These are phyloP conservation scores for Brachionichthys hirsutus DNA, from an alignment of 2,113 vertebrate genomes.

Conservation along the genomic window DNA sequence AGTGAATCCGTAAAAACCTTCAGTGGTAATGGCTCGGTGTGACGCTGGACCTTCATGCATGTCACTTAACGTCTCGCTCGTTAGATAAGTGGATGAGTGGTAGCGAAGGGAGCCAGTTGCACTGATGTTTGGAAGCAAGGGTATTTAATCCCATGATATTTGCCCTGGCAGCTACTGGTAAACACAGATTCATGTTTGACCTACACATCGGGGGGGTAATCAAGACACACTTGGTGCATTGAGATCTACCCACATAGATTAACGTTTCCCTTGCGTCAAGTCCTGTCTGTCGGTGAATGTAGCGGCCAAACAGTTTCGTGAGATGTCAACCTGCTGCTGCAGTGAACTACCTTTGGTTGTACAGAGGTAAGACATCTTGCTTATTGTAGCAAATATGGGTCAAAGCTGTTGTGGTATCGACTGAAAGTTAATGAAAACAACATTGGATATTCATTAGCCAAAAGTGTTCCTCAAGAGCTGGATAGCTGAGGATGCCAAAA, in stretches of 20 bases:
- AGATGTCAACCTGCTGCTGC: neutral
- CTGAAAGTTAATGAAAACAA: constrained; percentile 65
- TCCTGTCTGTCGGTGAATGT: neutral
- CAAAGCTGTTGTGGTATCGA: constrained; percentile 33
- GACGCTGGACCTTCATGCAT: constrained; percentile 45
- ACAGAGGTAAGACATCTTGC: constrained; percentile 35
- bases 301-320: neutral
- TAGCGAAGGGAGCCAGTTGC: constrained; percentile 38
- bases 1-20: constrained; percentile 37
- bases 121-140: constrained; percentile 34
- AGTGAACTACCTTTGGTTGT: constrained; percentile 20
- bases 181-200: constrained; percentile 68
- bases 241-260: constrained; percentile 22
- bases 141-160: constrained; percentile 55
- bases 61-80: constrained; percentile 58
- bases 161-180: constrained; percentile 50
- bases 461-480: constrained; percentile 32
- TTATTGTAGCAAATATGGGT: constrained; percentile 50
- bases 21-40: constrained; percentile 45
- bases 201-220: constrained; percentile 46
- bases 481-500: constrained; percentile 40
- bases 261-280: constrained; percentile 1
- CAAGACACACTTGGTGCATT: constrained; percentile 39
- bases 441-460: constrained; percentile 58
- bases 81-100: constrained; percentile 59